Percentiles rank a stretch among this genome's conserved stretches.
phyloP scores from a whole-genome alignment of 1,140 invertebrate species.

The Ridgeia piscesae region DNA sequence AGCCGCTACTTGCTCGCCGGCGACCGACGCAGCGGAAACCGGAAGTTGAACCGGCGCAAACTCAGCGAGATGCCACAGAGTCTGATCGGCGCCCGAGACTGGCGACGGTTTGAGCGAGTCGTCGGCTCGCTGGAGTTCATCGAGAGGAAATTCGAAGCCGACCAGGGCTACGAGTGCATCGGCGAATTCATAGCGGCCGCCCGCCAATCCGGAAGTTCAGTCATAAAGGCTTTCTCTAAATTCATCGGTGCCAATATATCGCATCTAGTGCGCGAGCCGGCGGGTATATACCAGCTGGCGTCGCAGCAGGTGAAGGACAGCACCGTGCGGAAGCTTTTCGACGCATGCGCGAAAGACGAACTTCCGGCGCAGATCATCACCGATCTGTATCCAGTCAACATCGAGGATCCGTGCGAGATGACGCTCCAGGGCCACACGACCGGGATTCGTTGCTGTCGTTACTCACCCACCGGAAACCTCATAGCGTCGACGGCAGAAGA shows the following conservation, averaged over 20 bases:
- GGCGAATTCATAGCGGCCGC: constrained; percentile 17
- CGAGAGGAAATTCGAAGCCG: constrained; percentile 15
- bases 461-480: constrained; percentile 28
- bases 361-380: background rate
- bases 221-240: background rate
- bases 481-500: constrained; percentile 46
- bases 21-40: background rate
- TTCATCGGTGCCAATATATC: constrained; percentile 12
- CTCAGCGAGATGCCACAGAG: constrained; percentile 77
- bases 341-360: background rate
- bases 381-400: background rate
- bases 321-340: background rate
- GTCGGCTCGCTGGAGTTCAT: constrained; percentile 11
- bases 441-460: constrained; percentile 44
- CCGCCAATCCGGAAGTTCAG: background rate
- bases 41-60: constrained; percentile 74
- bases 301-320: constrained; percentile 13
- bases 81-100: constrained; percentile 62
- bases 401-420: constrained; percentile 47
- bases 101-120: background rate
- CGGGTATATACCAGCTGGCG: constrained; percentile 17
- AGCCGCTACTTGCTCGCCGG: constrained; percentile 18
- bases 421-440: constrained; percentile 58
- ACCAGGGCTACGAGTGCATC: constrained; percentile 16
- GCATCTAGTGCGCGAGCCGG: constrained; percentile 11